Evolutionary conservation across 2,888 invertebrate species (phyloP).

Genomic region (Podotricha telesiphe): DNA sequence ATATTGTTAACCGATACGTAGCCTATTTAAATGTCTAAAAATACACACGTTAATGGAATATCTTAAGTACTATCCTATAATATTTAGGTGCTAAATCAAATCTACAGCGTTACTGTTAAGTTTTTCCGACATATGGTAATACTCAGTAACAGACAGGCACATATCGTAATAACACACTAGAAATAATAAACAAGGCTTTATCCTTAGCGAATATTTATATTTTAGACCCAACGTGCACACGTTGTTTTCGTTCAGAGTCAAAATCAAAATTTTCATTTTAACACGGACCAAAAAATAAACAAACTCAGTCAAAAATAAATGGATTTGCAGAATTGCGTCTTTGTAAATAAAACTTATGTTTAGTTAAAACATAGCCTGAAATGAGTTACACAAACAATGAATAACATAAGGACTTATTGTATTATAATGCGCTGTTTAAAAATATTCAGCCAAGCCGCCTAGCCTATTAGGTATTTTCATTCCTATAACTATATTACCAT

Average conservation of each 20-base stretch:
- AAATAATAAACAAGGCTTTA: constrained; percentile 62
- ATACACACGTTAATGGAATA: neutral
- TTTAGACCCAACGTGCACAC: constrained; percentile 39
- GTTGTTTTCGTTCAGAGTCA: constrained; percentile 50
- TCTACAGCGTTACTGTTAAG: constrained; percentile 31
- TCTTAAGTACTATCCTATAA: neutral
- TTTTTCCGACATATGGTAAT: constrained; percentile 50
- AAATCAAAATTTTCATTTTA: constrained; percentile 40
- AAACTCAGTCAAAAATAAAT: constrained; percentile 39
- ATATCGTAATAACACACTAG: constrained; percentile 52
- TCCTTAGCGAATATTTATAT: constrained; percentile 48
- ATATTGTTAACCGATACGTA: neutral
- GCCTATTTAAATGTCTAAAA: neutral
- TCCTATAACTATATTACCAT: no score
- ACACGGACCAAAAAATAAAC: constrained; percentile 42
- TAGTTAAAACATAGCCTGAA: constrained; percentile 13
- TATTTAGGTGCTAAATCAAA: constrained; percentile 23
- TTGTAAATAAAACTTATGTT: constrained; percentile 27
- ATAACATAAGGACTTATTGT: neutral
- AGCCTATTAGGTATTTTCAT: no score
- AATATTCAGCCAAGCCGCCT: no score
- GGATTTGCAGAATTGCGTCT: constrained; percentile 22
- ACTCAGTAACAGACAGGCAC: constrained; percentile 52
- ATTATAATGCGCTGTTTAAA: no score
- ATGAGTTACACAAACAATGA: neutral